Base-by-base conservation (phyloP, 2,113 vertebrate species). In the Pelodiscus sinensis region DNA sequence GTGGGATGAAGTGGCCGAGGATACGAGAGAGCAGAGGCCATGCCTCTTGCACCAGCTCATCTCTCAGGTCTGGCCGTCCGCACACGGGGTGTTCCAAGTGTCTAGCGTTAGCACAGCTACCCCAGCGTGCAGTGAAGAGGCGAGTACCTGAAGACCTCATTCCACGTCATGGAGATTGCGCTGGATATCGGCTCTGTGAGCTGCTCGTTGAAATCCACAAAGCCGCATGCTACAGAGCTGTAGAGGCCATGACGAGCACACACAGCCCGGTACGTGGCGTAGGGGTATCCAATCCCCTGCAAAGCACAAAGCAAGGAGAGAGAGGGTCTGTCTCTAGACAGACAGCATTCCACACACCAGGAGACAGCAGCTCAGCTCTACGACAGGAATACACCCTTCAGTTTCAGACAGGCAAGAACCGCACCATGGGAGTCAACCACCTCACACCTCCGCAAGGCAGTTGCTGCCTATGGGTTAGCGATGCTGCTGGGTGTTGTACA, bases 151-250 rank as follows among this genome's bases (percentile, higher is more conserved):
- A 94, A 94, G 21, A 91, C 78, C 12, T 90, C 84, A 4, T 44
- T 81, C 93, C 93, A 92, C 12, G 88, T n/a, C 9, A 24, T 21
- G 29, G 50, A 44, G 6, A 92, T 19, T 21, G 52, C 57, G 27
- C 25, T 52, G 25, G 50, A 29, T 25, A 94, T 56, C 3, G 93
- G 93, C 5, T 44, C 31, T 3, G 90, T 56, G 4, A 94, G 90
- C 4, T 71, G 31, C 18, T 80, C 82, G 22, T 94, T 94, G 84
- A 94, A 94, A 82, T 94, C 93, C 29, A 94, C 58, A 25, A 24
- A 18, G 12, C 85, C 81, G 27, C 24, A 56, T 1, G 54, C 60
- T 4, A 84, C 55, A 29, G 93, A 92, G 56, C 81, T 58, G 65
- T 90, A 94, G 52, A 58, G 57, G 12, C 93, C 93, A 3, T 50